Evolutionary conservation across 1,140 invertebrate species (phyloP).

Genomic region (Belonocnema kinseyi): DNA sequence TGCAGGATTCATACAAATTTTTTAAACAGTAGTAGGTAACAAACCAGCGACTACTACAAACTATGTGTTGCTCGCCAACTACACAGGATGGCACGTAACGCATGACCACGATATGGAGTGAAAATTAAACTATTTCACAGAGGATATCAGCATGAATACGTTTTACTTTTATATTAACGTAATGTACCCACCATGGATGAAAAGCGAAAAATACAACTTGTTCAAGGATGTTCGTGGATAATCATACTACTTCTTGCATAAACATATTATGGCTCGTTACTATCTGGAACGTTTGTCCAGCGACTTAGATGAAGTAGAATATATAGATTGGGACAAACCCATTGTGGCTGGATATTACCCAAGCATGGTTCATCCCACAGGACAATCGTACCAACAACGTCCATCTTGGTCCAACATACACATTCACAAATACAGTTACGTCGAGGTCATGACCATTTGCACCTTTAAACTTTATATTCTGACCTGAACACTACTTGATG

Average conservation of each 20-base stretch:
- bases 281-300: conserved; percentile 82
- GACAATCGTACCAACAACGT: conserved; percentile 80
- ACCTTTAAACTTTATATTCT: background rate
- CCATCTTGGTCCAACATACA: conserved; percentile 71
- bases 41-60: conserved; percentile 24
- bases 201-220: conserved; percentile 72
- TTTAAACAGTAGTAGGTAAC: conserved; percentile 42
- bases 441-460: conserved; percentile 48
- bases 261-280: conserved; percentile 81
- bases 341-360: conserved; percentile 80
- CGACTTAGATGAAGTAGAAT: conserved; percentile 78
- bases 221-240: conserved; percentile 79
- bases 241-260: conserved; percentile 78
- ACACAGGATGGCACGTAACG: conserved; percentile 73
- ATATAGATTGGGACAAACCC: conserved; percentile 75
- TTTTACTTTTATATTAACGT: conserved; percentile 81
- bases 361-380: conserved; percentile 80
- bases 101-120: conserved; percentile 73
- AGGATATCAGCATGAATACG: conserved; percentile 82
- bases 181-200: conserved; percentile 80
- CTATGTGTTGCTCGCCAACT: conserved; percentile 72
- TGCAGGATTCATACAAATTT: background rate
- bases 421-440: conserved; percentile 56
- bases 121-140: conserved; percentile 81
- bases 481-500: background rate